phyloP scores from a whole-genome alignment of 2,113 vertebrate species.

The Equus quagga region DNA sequence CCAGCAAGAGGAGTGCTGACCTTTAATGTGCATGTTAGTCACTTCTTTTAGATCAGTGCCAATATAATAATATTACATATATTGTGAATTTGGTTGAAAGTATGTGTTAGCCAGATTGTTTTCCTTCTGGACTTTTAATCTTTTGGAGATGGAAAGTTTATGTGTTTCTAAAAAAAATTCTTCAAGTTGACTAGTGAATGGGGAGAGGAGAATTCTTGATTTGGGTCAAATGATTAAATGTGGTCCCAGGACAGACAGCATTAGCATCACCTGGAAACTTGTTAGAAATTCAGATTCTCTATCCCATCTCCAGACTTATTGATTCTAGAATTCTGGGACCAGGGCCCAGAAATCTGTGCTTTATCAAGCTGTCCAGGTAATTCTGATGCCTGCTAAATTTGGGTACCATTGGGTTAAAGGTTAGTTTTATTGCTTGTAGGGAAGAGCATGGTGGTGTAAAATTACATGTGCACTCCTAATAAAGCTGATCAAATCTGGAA shows the following conservation, averaged over 20 bases:
- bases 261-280: not conserved
- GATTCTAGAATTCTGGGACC: not conserved
- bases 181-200: slow-evolving; percentile 6
- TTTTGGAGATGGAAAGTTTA: slow-evolving; percentile 41
- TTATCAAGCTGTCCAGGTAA: not conserved
- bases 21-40: slow-evolving; percentile 50
- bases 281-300: not conserved
- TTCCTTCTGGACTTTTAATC: slow-evolving; percentile 37
- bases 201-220: not conserved
- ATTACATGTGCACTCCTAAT: not conserved
- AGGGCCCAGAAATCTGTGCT: not conserved
- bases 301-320: not conserved
- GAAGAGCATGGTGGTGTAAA: not conserved
- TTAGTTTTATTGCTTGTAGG: slow-evolving; percentile 32
- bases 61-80: not conserved
- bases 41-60: slow-evolving; percentile 60
- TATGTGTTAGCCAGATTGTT: slow-evolving; percentile 38
- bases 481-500: not conserved
- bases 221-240: not conserved
- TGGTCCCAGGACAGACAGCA: not conserved
- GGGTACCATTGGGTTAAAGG: not conserved
- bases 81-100: slow-evolving; percentile 32
- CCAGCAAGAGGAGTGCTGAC: slow-evolving; percentile 63
- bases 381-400: slow-evolving; percentile 27
- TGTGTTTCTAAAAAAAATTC: slow-evolving; percentile 9